Evolutionary conservation across 2,797 vertebrate species (phyloP).

Genomic region (Trachops cirrhosus): DNA sequence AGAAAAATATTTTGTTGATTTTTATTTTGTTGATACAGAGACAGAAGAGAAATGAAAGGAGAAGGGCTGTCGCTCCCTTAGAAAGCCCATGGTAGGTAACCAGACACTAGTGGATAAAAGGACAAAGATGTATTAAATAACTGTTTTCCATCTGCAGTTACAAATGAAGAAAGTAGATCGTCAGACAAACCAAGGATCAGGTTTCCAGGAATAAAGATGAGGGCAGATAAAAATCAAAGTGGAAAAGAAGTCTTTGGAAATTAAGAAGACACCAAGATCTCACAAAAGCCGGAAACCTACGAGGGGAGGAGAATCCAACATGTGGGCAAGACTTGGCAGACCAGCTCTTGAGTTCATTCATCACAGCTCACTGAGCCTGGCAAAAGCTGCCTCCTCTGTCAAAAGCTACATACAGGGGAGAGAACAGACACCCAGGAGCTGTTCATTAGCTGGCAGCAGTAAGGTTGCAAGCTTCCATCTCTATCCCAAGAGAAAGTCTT

Average conservation of each 20-base stretch:
- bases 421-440: background rate
- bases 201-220: constrained; percentile 43
- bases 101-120: background rate
- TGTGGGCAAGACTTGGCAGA: background rate
- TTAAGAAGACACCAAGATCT: constrained; percentile 52
- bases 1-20: constrained; percentile 37
- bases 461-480: background rate
- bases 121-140: constrained; percentile 61
- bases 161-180: constrained; percentile 49
- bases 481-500: background rate
- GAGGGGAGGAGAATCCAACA: background rate
- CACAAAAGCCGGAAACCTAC: background rate
- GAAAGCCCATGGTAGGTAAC: background rate
- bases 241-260: constrained; percentile 55
- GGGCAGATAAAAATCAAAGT: constrained; percentile 14
- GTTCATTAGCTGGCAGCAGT: background rate
- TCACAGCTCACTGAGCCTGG: background rate
- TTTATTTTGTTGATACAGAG: constrained; percentile 45
- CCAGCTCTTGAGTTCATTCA: background rate
- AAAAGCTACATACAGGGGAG: background rate
- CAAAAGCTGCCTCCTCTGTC: background rate
- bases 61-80: constrained; percentile 2
- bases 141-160: constrained; percentile 57
- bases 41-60: constrained; percentile 54
- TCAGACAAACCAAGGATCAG: constrained; percentile 42